Conservation (phyloP, 2,888 invertebrate genomes). For the Chrysomela aeneicollis region DNA sequence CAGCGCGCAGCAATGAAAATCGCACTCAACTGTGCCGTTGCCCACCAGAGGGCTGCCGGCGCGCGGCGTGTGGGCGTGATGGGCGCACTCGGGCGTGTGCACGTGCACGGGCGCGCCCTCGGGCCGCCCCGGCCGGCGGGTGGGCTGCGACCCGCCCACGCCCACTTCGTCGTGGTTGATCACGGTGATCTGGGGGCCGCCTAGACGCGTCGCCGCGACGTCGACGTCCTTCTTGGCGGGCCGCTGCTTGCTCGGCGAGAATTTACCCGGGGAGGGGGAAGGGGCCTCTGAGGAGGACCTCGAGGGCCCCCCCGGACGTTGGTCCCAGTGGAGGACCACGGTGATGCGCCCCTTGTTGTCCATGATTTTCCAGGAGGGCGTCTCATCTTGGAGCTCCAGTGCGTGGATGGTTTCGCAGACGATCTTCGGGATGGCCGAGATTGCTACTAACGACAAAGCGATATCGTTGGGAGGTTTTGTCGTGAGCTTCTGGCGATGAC, state of each 20-base stretch:
- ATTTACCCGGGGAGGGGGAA: constrained; percentile 63
- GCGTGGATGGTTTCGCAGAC: constrained; percentile 97
- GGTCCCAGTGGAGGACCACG: constrained; percentile 96
- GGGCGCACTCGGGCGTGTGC: constrained; percentile 84
- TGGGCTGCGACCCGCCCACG: constrained; percentile 55
- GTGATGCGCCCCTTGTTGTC: constrained; percentile 97
- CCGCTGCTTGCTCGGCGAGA: constrained; percentile 69
- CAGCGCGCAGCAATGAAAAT: constrained; percentile 94
- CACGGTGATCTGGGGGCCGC: constrained; percentile 90
- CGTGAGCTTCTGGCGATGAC: no score
- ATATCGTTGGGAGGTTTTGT: no score
- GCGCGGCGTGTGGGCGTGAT: constrained; percentile 71
- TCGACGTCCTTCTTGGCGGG: constrained; percentile 56
- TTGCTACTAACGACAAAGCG: constrained; percentile 70
- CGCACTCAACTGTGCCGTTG: constrained; percentile 78
- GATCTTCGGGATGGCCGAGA: constrained; percentile 95
- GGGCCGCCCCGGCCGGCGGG: constrained; percentile 59
- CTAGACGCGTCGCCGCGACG: constrained; percentile 56
- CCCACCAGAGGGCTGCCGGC: constrained; percentile 72
- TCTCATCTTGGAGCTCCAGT: constrained; percentile 94
- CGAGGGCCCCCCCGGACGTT: constrained; percentile 68
- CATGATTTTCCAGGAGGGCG: constrained; percentile 98
- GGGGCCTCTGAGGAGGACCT: constrained; percentile 65
- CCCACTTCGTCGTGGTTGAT: constrained; percentile 88
- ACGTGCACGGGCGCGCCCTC: constrained; percentile 80